Percentiles rank a stretch among this genome's conserved stretches.
Evolutionary conservation across 2,888 invertebrate species (phyloP).

Genomic region (Stictocephala bisonia): DNA sequence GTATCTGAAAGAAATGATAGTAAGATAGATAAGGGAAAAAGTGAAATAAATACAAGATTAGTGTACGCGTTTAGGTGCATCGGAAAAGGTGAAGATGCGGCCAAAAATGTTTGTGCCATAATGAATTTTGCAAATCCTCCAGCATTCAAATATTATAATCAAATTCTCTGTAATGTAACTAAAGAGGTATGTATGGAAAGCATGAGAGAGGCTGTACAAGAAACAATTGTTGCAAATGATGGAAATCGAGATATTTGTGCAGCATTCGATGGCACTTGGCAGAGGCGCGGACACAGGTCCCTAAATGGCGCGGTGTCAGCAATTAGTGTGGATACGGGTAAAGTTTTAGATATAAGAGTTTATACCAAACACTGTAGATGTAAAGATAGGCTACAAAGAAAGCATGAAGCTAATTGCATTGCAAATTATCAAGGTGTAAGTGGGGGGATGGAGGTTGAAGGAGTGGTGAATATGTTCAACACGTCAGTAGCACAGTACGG

Average conservation of each 20-base stretch:
- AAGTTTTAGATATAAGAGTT: conserved; percentile 23
- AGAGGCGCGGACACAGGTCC: conserved; percentile 26
- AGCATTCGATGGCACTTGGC: conserved; percentile 31
- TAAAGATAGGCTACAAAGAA: conserved; percentile 14
- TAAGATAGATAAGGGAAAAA: conserved; percentile 8
- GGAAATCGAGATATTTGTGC: conserved; percentile 13
- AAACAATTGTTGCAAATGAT: too few relatives aligned
- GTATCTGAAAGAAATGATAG: conserved; percentile 27
- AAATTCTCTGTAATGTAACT: conserved; percentile 7
- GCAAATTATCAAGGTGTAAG: conserved; percentile 24
- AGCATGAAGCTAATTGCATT: conserved; percentile 3
- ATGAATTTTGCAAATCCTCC: neutral
- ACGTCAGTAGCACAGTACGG: neutral
- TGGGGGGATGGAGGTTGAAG: conserved; percentile 26
- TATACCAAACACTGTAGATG: conserved; percentile 32
- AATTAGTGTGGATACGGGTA: conserved; percentile 25
- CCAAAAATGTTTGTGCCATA: conserved; percentile 11
- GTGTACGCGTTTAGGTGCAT: conserved; percentile 24
- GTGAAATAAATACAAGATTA: neutral
- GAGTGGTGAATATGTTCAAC: conserved; percentile 22
- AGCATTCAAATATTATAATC: neutral
- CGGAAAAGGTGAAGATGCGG: conserved; percentile 11
- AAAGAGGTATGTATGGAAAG: conserved; percentile 8
- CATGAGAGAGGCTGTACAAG: conserved; percentile 7
- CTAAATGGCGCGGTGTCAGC: conserved; percentile 23